Base-by-base conservation (phyloP, 2,888 invertebrate genomes). In the Lamellibrachia satsuma region DNA sequence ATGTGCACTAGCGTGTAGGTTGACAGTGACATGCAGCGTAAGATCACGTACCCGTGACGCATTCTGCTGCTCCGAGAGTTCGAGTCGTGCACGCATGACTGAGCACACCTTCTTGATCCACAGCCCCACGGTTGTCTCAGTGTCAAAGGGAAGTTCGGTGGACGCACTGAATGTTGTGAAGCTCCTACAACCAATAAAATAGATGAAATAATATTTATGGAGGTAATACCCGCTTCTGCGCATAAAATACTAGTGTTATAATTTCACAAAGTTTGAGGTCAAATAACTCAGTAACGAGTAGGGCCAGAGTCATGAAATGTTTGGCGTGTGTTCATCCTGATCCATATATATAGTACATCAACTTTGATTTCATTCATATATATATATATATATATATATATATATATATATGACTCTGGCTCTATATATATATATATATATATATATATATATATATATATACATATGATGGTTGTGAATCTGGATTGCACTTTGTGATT, bases 81-180 rank as follows among this genome's bases (percentile, higher is more conserved):
- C 75, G 75, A 75, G 75, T 75, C 75, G 75, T 2, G 15, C 75
- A 11, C n/a, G 15, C 75, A 75, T 98, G 52, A 97, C 97, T 15
- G 75, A 75, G 95, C 98, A 98, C 2, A 98, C 98, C 96, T 98
- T 98, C 95, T 98, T 98, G 96, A 99, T 97, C 99, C 99, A 99
- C 94, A 98, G 97, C 92, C 99, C 97, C 75, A 99, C 97, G 60
- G 98, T 98, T 95, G 98, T 98, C 96, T 99, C 99, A 96, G 98
- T 97, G 95, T 98, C 97, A 92, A 95, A 96, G 94, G 97, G 97
- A 96, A 96, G 97, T 96, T 97, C 97, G 94, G 96, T 97, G 95
- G 96, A 96, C 96, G 96, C 96, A 94, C 96, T 96, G 94, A 96
- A 95, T 7, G 94, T 94, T 52, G 96, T 93, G 97, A 98, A 98